A percentile compares a stretch with the other conserved stretches of the same genome.
These are phyloP conservation scores for Channa striata DNA, from an alignment of 2,797 vertebrate genomes.

Conservation along the genomic window DNA sequence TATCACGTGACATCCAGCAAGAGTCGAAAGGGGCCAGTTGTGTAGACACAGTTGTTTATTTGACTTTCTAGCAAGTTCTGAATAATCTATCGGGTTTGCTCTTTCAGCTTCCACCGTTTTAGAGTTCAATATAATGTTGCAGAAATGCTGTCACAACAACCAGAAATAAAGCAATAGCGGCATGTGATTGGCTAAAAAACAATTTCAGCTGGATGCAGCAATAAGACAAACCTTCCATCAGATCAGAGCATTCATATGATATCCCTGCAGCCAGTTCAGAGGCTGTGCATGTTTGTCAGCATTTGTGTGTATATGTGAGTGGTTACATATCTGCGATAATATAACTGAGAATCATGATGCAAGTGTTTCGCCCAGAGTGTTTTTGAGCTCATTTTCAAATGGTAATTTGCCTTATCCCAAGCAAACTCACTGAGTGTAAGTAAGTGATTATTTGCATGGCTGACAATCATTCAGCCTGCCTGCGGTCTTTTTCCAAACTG, in stretches of 20 bases:
- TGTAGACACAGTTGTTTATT: background rate
- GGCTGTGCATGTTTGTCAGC: slow-evolving; percentile 60
- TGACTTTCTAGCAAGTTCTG: background rate
- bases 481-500: slow-evolving; percentile 91
- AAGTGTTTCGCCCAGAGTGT: slow-evolving; percentile 93
- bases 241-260: slow-evolving; percentile 53
- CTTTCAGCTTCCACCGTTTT: slow-evolving; percentile 8
- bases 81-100: background rate
- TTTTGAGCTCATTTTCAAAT: slow-evolving; percentile 98
- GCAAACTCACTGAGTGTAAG: slow-evolving; percentile 95
- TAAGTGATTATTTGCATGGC: slow-evolving; percentile 99
- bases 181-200: slow-evolving; percentile 55
- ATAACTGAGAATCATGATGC: slow-evolving; percentile 89
- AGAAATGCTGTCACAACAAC: slow-evolving; percentile 22
- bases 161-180: slow-evolving; percentile 37
- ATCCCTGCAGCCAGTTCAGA: slow-evolving; percentile 72
- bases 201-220: slow-evolving; percentile 50
- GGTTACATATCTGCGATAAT: slow-evolving; percentile 80
- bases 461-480: slow-evolving; percentile 94
- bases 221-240: slow-evolving; percentile 57
- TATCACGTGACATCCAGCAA: no score
- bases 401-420: slow-evolving; percentile 97
- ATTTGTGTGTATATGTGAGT: slow-evolving; percentile 47
- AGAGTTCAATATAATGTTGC: background rate
- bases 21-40: background rate